Evolutionary conservation across 2,888 invertebrate species (phyloP), one percentile per base, ranked within the genome.

Genomic region (Brachyptera putata): DNA sequence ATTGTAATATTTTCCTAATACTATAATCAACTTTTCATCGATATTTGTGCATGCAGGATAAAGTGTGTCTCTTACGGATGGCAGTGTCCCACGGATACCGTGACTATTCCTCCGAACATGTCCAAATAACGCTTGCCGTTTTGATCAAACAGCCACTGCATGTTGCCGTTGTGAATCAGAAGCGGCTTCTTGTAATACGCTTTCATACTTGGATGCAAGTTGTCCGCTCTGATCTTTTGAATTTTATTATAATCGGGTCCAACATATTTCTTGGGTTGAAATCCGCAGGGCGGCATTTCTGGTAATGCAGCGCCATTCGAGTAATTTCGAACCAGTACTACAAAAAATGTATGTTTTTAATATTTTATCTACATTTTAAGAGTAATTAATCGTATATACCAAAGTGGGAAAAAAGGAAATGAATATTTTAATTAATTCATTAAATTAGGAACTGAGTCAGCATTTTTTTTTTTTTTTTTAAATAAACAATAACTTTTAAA

Each of bases 51-150:
- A n/a, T n/a, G n/a, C n/a, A n/a, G n/a, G n/a, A n/a, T n/a, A n/a
- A n/a, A n/a, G n/a, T n/a, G n/a, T 30, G 30, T 16, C 39, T 82
- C 90, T 86, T 80, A 95, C 94, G 97, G 96, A 78, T 98, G 98
- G 72, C 94, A 95, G 74, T 98, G 98, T 21, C 97, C 97, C 1
- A 97, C 95, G 57, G 95, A 95, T 37, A 98, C 92, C 0, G 98
- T 99, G 14, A 95, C 96, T 68, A 99, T 97, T 5, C 98, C 98
- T 3, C 87, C 97, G 72, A 95, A 94, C 79, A 98, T 84, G 74
- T 99, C 98, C 65, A 99, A 79, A 74, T 96, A 99, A 68, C 93
- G 81, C 65, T 81, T 84, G 2, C 95, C 95, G 57, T 84, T 80
- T 65, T 89, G 83, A 74, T 97, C 96, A 75, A 84, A 97, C 3